These are phyloP conservation scores for Phragmatobia fuliginosa DNA, from an alignment of 2,888 invertebrate species.

Conservation along the genomic window DNA sequence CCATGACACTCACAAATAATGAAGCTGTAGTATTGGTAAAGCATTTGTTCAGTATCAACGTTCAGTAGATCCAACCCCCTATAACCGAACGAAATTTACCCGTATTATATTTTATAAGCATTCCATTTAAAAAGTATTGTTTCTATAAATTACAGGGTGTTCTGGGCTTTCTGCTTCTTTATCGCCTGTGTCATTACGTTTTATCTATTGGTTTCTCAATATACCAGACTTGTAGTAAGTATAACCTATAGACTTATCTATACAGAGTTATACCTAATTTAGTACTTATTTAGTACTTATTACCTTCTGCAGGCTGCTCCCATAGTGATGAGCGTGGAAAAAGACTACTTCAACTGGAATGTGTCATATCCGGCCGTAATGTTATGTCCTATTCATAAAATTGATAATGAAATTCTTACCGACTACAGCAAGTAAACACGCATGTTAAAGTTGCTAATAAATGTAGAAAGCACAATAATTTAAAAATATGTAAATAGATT, in stretches of 20 bases:
- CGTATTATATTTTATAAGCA: no score
- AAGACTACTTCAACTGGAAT: constrained; percentile 90
- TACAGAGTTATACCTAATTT: neutral
- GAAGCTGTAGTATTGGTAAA: no score
- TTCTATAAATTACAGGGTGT: constrained; percentile 63
- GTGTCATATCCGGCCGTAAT: constrained; percentile 89
- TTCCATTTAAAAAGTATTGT: neutral
- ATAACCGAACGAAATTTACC: no score
- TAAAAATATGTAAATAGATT: neutral
- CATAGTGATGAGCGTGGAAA: constrained; percentile 90
- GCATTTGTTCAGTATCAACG: no score
- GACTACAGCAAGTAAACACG: constrained; percentile 62
- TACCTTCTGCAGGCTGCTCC: constrained; percentile 84
- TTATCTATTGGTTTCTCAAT: constrained; percentile 66
- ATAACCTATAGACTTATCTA: neutral
- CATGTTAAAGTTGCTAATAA: neutral
- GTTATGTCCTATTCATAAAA: constrained; percentile 87
- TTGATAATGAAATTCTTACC: constrained; percentile 73
- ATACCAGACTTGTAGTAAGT: constrained; percentile 71
- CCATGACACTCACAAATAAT: no score
- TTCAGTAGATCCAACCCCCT: no score
- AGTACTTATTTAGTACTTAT: neutral
- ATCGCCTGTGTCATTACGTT: constrained; percentile 59
- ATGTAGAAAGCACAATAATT: neutral
- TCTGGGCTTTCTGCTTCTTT: constrained; percentile 69